A percentile compares a stretch with the other conserved stretches of the same genome.
Evolutionary conservation across 2,888 invertebrate species (phyloP).

Genomic region (Cerastoderma edule): DNA sequence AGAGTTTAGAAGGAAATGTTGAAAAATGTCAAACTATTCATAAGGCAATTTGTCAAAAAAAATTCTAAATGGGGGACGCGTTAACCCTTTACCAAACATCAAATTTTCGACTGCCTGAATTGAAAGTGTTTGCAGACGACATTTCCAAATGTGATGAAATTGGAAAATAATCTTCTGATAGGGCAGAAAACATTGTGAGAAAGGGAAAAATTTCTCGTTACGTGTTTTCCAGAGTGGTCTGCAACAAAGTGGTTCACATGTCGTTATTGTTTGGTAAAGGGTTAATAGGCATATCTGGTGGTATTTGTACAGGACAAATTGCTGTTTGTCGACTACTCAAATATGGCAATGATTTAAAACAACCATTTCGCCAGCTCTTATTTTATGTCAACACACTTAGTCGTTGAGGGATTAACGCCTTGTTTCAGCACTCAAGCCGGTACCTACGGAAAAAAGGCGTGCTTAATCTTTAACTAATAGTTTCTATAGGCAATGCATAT

Average conservation of each 20-base stretch:
- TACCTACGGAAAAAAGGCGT: too few relatives aligned
- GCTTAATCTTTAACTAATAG: too few relatives aligned
- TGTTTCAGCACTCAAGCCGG: too few relatives aligned
- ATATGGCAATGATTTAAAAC: conserved; percentile 10
- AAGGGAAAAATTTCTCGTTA: conserved; percentile 1
- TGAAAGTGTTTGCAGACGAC: not conserved
- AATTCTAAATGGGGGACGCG: too few relatives aligned
- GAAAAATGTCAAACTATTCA: too few relatives aligned
- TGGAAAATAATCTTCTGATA: not conserved
- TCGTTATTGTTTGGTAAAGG: too few relatives aligned
- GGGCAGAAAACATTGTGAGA: not conserved
- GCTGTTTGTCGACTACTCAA: conserved; percentile 18
- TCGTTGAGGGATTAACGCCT: not conserved
- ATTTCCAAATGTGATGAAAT: not conserved
- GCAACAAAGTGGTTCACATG: not conserved
- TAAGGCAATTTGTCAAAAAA: too few relatives aligned
- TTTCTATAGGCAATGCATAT: too few relatives aligned
- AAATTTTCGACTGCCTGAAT: not conserved
- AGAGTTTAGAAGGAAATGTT: too few relatives aligned
- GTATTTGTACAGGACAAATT: conserved; percentile 21
- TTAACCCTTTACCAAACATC: too few relatives aligned
- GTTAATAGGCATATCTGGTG: conserved; percentile 7
- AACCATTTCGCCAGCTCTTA: not conserved
- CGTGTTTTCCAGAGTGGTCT: not conserved
- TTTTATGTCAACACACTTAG: conserved; percentile 5